phyloP scores from a whole-genome alignment of 2,113 vertebrate genomes.

The Raphicerus campestris region DNA sequence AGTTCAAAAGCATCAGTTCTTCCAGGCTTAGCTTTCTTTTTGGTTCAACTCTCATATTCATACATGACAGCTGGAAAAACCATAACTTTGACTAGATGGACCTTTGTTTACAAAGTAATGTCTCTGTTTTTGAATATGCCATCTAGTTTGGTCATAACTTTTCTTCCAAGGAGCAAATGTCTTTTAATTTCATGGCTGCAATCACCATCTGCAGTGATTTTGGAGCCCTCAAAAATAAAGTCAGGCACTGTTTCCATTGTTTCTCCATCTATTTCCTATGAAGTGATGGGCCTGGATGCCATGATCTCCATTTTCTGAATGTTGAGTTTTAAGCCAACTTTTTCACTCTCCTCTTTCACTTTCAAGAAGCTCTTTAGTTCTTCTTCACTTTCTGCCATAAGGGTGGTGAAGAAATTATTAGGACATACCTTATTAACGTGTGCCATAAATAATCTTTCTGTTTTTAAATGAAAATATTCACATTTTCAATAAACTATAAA shows the following conservation, averaged over 20 bases:
- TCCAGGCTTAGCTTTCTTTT: background rate
- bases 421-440: background rate
- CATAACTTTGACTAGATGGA: background rate
- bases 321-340: background rate
- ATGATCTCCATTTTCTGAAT: background rate
- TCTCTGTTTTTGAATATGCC: background rate
- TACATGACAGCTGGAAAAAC: background rate
- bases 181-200: background rate
- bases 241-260: background rate
- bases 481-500: background rate
- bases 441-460: background rate
- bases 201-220: background rate
- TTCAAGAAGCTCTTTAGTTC: background rate
- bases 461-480: background rate
- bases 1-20: too few relatives aligned
- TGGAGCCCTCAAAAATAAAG: accelerated
- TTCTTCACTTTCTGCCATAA: background rate
- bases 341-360: background rate
- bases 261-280: background rate
- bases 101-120: background rate
- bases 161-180: background rate
- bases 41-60: background rate
- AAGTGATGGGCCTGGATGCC: background rate
- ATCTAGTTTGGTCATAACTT: background rate
- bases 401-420: background rate